Percentiles rank a stretch among this genome's conserved stretches.
phyloP scores from a whole-genome alignment of 2,113 vertebrate species.

The Tursiops truncatus region DNA sequence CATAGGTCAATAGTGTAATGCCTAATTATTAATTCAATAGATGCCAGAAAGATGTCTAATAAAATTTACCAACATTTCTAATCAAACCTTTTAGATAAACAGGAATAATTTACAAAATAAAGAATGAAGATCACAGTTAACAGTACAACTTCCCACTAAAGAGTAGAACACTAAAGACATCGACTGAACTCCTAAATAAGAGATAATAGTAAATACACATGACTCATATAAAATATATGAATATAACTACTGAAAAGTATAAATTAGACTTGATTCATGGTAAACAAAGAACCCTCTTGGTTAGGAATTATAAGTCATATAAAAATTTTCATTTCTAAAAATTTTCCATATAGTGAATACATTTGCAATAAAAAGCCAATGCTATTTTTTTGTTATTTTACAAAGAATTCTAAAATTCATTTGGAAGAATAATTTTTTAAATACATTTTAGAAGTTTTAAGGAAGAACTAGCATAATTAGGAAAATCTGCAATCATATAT shows the following conservation, averaged over 20 bases:
- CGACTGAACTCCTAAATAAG: not conserved
- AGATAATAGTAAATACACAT: not conserved
- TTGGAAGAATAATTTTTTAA: not conserved
- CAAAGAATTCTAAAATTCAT: not conserved
- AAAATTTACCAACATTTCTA: not conserved
- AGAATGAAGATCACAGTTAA: not conserved
- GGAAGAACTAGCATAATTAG: not conserved
- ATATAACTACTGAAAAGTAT: not conserved
- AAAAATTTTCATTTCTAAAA: not conserved
- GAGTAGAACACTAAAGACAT: not conserved
- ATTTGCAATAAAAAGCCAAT: not conserved
- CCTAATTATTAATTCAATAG: not conserved
- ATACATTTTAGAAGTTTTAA: not conserved
- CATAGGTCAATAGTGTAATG: not conserved
- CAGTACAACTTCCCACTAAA: not conserved
- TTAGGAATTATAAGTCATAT: not conserved
- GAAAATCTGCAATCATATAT: not conserved
- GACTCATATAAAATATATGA: not conserved
- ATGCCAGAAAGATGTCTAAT: not conserved
- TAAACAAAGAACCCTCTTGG: not conserved
- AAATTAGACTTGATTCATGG: not conserved
- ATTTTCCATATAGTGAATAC: not conserved
- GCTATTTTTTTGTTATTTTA: not conserved
- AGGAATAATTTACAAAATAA: not conserved
- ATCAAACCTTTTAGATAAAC: constrained; percentile 16